Evolutionary conservation across 1,140 invertebrate genomes (phyloP).

Genomic region (Magallana angulata): DNA sequence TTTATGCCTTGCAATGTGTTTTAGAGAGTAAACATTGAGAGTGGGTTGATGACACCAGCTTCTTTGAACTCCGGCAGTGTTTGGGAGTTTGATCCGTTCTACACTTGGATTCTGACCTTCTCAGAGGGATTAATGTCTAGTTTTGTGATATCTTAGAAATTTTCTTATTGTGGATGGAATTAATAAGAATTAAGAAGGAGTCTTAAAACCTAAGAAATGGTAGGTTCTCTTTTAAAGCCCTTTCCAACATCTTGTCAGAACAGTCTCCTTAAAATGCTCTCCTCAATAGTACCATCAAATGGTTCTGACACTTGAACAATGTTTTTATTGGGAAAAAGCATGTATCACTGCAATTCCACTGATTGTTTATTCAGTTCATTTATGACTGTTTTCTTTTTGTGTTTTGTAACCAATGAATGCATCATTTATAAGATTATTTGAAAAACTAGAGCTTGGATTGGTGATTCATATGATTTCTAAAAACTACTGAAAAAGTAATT

Average conservation of each 20-base stretch:
- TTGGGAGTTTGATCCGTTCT: background rate
- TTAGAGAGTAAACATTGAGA: background rate
- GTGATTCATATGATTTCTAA: too few relatives aligned
- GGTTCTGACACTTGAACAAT: too few relatives aligned
- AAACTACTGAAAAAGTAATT: background rate
- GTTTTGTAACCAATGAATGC: too few relatives aligned
- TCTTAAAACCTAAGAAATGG: background rate
- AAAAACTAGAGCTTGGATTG: too few relatives aligned
- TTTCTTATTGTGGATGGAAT: background rate
- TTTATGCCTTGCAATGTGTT: background rate
- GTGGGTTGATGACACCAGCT: background rate
- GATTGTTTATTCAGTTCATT: too few relatives aligned
- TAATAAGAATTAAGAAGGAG: background rate
- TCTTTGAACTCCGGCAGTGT: background rate
- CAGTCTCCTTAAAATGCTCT: too few relatives aligned
- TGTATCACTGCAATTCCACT: too few relatives aligned
- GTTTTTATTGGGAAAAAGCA: too few relatives aligned
- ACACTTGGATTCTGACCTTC: background rate
- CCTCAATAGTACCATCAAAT: too few relatives aligned
- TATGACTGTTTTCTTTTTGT: too few relatives aligned
- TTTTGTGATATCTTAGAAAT: background rate
- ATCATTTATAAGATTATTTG: too few relatives aligned
- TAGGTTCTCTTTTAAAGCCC: background rate
- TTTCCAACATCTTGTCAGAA: background rate
- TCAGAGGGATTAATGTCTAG: background rate